Percentiles rank a stretch among this genome's conserved stretches.
Evolutionary conservation across 1,140 invertebrate genomes (phyloP).

Genomic region (Conus ventricosus): DNA sequence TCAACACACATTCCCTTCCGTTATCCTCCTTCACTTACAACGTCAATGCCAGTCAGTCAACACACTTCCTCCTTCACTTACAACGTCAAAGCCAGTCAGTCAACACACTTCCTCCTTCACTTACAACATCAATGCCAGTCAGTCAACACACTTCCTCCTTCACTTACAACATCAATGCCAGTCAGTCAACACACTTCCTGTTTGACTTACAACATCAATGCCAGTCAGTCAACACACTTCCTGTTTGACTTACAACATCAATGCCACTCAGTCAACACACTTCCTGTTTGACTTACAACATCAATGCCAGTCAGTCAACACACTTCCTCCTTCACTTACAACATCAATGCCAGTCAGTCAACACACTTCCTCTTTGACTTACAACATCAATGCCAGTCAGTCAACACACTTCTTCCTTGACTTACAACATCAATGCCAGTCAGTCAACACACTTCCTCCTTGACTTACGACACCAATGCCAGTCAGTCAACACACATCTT

Average conservation of each 20-base stretch:
- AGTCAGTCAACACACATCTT: not conserved
- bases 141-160: not conserved
- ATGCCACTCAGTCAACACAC: not conserved
- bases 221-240: not conserved
- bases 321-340: not conserved
- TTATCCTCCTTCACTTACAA: not conserved
- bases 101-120: too few species aligned
- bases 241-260: conserved; percentile 8
- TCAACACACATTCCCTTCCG: not conserved
- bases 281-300: not conserved
- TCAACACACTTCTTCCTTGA: not conserved
- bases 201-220: not conserved
- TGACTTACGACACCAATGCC: not conserved
- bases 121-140: conserved; percentile 12
- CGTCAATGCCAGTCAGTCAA: conserved; percentile 7
- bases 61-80: not conserved
- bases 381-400: conserved; percentile 16
- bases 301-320: conserved; percentile 4
- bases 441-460: not conserved
- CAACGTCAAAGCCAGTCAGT: conserved; percentile 10
- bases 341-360: conserved; percentile 11
- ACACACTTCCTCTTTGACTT: too few species aligned
- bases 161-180: conserved; percentile 8
- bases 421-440: conserved; percentile 12
- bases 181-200: not conserved